Evolutionary conservation across 2,113 vertebrate genomes (phyloP).

Genomic region (Diadophis punctatus): DNA sequence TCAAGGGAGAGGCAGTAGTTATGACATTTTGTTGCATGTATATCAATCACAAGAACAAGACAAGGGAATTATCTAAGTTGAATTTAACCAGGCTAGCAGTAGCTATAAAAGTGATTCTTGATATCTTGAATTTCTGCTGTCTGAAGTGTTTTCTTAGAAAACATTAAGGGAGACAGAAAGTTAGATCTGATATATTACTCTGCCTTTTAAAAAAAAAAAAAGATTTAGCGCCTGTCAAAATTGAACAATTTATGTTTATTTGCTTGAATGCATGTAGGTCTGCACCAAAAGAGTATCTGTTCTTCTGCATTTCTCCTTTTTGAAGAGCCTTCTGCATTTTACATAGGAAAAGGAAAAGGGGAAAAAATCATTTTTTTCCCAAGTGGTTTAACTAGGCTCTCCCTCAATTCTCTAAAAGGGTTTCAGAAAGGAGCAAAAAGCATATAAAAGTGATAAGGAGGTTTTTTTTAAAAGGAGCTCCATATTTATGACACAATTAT

Average conservation of each 20-base stretch:
- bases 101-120: not conserved
- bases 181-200: slow-evolving; percentile 13
- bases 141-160: slow-evolving; percentile 12
- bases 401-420: not conserved
- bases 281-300: not conserved
- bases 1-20: not conserved
- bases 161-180: slow-evolving; percentile 29
- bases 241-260: not conserved
- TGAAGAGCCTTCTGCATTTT: not conserved
- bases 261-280: not conserved
- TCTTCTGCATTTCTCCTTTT: not conserved
- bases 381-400: not conserved
- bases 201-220: slow-evolving; percentile 27
- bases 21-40: slow-evolving; percentile 3
- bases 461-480: not conserved
- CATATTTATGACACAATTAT: not conserved
- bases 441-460: not conserved
- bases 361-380: no score
- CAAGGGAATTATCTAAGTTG: slow-evolving; percentile 8
- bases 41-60: not conserved
- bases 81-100: slow-evolving; percentile 31
- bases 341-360: not conserved
- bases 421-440: not conserved
- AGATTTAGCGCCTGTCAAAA: slow-evolving; percentile 15
- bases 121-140: slow-evolving; percentile 7